These are phyloP conservation scores for Magallana nippona DNA, from an alignment of 2,888 invertebrate species.

Conservation along the genomic window DNA sequence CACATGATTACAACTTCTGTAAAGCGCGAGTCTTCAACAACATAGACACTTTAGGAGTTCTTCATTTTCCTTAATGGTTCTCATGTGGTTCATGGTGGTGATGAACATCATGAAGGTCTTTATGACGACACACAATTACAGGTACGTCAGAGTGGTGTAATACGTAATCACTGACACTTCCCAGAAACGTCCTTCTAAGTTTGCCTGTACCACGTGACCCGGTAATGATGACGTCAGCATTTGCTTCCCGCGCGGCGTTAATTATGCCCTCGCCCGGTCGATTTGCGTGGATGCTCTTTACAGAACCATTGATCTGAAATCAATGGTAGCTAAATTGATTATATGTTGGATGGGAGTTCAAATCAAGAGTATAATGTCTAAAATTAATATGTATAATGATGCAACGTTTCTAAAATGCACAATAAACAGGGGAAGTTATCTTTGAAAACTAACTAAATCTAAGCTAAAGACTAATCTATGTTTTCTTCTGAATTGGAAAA, in stretches of 20 bases:
- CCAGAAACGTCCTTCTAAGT: conserved; percentile 59
- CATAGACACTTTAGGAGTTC: not conserved
- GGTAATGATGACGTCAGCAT: conserved; percentile 51
- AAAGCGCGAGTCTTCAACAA: no score
- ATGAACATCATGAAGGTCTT: conserved; percentile 45
- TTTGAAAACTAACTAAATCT: no score
- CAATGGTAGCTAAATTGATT: not conserved
- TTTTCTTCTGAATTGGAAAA: no score
- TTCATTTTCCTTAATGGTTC: not conserved
- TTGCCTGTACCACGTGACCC: conserved; percentile 58
- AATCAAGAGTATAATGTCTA: no score
- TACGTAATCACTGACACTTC: conserved; percentile 61
- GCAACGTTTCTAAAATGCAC: no score
- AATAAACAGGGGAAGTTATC: no score
- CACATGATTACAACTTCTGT: no score
- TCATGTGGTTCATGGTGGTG: not conserved
- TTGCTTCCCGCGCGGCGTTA: conserved; percentile 54
- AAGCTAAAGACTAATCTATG: no score
- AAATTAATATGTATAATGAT: no score
- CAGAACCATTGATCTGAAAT: conserved; percentile 55
- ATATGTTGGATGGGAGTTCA: no score
- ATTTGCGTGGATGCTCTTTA: conserved; percentile 59
- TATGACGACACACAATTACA: conserved; percentile 57
- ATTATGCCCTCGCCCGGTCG: conserved; percentile 58
- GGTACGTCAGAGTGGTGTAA: conserved; percentile 60